A percentile compares a stretch with the other conserved stretches of the same genome.
Evolutionary conservation across 1,140 invertebrate species (phyloP).

Genomic region (Caenorhabditis latens): DNA sequence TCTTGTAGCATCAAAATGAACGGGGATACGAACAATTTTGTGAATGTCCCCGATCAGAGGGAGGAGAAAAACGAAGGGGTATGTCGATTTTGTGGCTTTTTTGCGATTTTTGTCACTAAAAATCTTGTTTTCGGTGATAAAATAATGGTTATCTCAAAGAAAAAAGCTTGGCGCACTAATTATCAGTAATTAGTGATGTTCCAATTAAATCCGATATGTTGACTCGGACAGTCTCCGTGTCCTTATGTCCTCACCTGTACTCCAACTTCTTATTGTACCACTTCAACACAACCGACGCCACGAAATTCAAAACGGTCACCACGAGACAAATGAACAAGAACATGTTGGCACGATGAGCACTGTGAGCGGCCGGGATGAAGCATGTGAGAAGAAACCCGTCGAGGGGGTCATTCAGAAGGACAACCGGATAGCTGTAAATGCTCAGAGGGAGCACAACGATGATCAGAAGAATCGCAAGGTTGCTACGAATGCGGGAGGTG

Average conservation of each 20-base stretch:
- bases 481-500: neutral
- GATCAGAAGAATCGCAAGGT: neutral
- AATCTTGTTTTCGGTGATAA: neutral
- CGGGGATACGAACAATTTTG: too few species aligned
- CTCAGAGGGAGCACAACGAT: neutral
- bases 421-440: neutral
- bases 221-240: too few species aligned
- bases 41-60: too few species aligned
- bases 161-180: neutral
- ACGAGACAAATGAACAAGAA: neutral
- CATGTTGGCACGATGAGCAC: slow-evolving; percentile 15
- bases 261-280: slow-evolving; percentile 33
- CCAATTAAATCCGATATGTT: too few species aligned
- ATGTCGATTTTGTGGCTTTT: too few species aligned
- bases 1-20: too few species aligned
- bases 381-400: neutral
- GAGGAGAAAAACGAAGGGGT: too few species aligned
- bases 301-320: slow-evolving; percentile 19
- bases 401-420: neutral
- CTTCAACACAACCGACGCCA: neutral
- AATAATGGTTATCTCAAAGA: neutral
- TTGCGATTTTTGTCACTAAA: neutral
- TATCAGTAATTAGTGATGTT: too few species aligned
- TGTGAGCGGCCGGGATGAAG: neutral
- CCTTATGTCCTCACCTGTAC: neutral